Evolutionary conservation across 2,888 invertebrate genomes (phyloP).

Genomic region (Choreutis nemorana): DNA sequence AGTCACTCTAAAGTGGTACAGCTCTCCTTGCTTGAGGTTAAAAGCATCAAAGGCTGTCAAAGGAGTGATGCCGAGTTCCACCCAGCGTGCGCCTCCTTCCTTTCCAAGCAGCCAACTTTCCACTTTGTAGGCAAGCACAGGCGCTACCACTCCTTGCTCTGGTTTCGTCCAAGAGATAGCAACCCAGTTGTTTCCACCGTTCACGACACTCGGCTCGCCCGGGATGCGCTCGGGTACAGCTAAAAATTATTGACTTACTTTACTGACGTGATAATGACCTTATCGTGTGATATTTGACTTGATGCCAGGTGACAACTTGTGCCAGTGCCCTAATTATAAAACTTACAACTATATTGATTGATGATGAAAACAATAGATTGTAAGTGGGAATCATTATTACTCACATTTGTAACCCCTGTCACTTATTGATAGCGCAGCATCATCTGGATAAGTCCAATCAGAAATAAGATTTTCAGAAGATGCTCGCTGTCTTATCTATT

Average conservation of each 20-base stretch:
- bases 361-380: constrained; percentile 10
- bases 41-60: constrained; percentile 84
- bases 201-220: constrained; percentile 77
- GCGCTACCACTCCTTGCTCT: constrained; percentile 69
- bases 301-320: constrained; percentile 32
- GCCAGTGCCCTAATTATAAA: constrained; percentile 31
- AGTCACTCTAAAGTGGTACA: constrained; percentile 88
- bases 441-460: constrained; percentile 67
- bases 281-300: constrained; percentile 33
- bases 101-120: constrained; percentile 83
- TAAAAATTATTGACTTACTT: constrained; percentile 49
- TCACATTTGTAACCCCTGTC: constrained; percentile 65
- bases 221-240: constrained; percentile 85
- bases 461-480: constrained; percentile 77
- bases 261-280: constrained; percentile 42
- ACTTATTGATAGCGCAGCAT: constrained; percentile 34
- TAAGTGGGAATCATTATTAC: constrained; percentile 13
- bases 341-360: too few species aligned
- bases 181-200: constrained; percentile 86
- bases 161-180: constrained; percentile 87
- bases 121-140: constrained; percentile 82
- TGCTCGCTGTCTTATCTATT: constrained; percentile 72
- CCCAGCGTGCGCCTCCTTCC: constrained; percentile 86
- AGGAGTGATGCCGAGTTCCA: constrained; percentile 80
- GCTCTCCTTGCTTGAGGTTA: constrained; percentile 78